A percentile compares a stretch with the other conserved stretches of the same genome.
Conservation (phyloP, 2,888 invertebrate genomes). For the Norana najaformis region DNA sequence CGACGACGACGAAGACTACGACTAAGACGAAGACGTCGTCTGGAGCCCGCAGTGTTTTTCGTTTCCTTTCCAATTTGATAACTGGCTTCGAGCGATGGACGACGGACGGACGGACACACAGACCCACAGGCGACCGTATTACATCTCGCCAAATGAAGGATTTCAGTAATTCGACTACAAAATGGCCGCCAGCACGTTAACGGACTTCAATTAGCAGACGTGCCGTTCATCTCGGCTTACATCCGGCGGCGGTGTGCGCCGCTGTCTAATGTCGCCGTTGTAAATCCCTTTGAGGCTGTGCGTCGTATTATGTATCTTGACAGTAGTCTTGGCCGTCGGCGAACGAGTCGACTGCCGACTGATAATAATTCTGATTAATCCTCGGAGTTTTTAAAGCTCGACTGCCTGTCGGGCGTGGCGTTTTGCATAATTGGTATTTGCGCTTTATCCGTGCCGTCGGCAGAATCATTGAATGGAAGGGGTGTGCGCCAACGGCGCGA, state of each 20-base stretch:
- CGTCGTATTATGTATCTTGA: constrained; percentile 13
- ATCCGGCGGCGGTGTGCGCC: constrained; percentile 13
- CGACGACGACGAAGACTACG: no score
- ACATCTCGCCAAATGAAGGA: constrained; percentile 24
- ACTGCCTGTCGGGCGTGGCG: background rate
- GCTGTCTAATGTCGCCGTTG: constrained; percentile 13
- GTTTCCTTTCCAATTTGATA: constrained; percentile 13
- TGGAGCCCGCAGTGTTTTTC: background rate
- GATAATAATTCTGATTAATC: constrained; percentile 26
- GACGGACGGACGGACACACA: background rate
- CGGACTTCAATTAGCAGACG: constrained; percentile 22
- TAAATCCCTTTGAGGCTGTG: constrained; percentile 13
- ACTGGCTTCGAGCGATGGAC: background rate
- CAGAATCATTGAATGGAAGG: background rate
- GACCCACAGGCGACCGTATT: background rate
- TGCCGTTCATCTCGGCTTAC: constrained; percentile 8
- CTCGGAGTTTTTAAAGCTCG: constrained; percentile 22
- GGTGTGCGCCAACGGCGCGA: background rate
- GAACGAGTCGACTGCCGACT: background rate
- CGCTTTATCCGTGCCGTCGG: background rate
- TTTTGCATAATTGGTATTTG: constrained; percentile 26
- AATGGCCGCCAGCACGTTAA: background rate
- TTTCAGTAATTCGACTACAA: constrained; percentile 25
- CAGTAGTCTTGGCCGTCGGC: background rate
- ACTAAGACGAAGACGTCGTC: background rate